phyloP scores from a whole-genome alignment of 1,140 invertebrate genomes.

The Hirudo medicinalis region DNA sequence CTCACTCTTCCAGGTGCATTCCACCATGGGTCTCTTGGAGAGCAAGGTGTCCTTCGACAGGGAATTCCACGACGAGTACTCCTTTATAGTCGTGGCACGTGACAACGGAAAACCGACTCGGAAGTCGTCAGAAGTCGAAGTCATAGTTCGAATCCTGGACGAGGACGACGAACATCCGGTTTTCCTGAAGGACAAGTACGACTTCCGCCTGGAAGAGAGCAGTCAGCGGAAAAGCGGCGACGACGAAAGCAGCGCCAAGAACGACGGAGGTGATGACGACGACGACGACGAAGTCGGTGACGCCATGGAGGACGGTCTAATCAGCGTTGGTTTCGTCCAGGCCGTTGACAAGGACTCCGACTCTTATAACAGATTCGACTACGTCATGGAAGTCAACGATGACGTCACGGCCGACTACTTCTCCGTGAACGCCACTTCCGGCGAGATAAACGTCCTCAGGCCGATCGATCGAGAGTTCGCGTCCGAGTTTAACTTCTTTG shows the following conservation, averaged over 20 bases:
- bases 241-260: neutral
- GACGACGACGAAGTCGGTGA: neutral
- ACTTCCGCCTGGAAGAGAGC: conserved; percentile 18
- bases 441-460: conserved; percentile 13
- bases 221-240: neutral
- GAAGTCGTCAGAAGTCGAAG: conserved; percentile 1
- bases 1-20: conserved; percentile 12
- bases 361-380: conserved; percentile 15
- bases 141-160: conserved; percentile 17
- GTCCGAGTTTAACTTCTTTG: conserved; percentile 9
- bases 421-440: conserved; percentile 13
- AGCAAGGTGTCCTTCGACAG: conserved; percentile 20
- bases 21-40: conserved; percentile 14
- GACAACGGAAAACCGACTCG: conserved; percentile 11
- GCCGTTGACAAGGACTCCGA: conserved; percentile 16
- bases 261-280: neutral
- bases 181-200: conserved; percentile 20
- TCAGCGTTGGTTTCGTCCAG: conserved; percentile 5
- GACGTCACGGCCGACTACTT: conserved; percentile 15
- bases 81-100: conserved; percentile 17
- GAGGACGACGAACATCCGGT: conserved; percentile 19
- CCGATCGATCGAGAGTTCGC: conserved; percentile 15
- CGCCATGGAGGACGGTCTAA: neutral
- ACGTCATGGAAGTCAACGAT: conserved; percentile 11
- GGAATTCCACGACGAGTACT: conserved; percentile 15